These are phyloP conservation scores for Falco concolor DNA, from an alignment of 2,797 vertebrate species.

Conservation along the genomic window DNA sequence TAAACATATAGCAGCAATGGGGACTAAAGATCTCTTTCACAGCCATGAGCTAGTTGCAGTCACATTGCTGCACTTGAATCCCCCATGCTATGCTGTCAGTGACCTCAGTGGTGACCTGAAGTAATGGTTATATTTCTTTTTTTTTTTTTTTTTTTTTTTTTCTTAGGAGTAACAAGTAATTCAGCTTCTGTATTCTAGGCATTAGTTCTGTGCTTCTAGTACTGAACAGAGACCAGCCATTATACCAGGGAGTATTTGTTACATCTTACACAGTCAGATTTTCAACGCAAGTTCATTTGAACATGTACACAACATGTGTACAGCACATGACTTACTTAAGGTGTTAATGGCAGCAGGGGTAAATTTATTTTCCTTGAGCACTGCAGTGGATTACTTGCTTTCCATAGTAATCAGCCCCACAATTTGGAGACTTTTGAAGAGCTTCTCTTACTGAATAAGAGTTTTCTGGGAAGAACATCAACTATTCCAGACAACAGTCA, in stretches of 20 bases:
- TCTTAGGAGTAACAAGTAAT: constrained; percentile 7
- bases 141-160: background rate
- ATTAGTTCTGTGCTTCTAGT: background rate
- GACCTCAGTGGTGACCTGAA: constrained; percentile 41
- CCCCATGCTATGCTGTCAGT: constrained; percentile 28
- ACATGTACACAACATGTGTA: background rate
- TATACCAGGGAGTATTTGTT: background rate
- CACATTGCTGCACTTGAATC: constrained; percentile 35
- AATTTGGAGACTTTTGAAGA: background rate
- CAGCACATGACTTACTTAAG: background rate
- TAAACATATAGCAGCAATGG: background rate
- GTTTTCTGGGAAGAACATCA: background rate
- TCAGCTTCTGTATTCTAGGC: constrained; percentile 12
- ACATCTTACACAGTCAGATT: background rate
- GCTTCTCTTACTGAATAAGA: background rate
- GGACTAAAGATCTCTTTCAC: constrained; percentile 27
- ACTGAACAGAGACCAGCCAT: background rate
- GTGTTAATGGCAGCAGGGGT: background rate
- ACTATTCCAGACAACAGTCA: background rate
- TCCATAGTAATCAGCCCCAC: background rate
- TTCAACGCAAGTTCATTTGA: background rate
- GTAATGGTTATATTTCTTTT: constrained; percentile 23
- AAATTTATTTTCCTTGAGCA: background rate
- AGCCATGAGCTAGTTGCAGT: background rate
- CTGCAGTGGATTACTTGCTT: background rate